Evolutionary conservation across 2,113 vertebrate genomes (phyloP).

Genomic region (Phasianus colchicus): DNA sequence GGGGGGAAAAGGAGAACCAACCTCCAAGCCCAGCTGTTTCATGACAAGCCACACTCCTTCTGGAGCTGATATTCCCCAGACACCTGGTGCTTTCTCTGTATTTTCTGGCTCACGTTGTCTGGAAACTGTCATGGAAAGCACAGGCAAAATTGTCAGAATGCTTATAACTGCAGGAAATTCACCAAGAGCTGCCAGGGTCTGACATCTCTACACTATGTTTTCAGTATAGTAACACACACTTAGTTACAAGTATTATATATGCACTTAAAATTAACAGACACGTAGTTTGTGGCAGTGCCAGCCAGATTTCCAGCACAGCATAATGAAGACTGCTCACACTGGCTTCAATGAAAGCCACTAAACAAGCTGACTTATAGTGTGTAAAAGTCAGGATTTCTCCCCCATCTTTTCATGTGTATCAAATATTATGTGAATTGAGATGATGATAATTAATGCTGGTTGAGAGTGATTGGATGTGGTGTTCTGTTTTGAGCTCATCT

Average conservation of each 20-base stretch:
- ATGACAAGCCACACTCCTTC: background rate
- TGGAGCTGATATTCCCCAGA: background rate
- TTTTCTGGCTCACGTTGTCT: background rate
- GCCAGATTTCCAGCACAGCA: background rate
- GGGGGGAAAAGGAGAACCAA: background rate
- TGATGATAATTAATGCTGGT: background rate
- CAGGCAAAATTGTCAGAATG: background rate
- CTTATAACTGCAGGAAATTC: background rate
- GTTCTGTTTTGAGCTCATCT: background rate
- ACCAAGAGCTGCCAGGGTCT: fast-evolving
- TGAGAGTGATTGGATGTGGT: background rate
- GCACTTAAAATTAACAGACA: background rate
- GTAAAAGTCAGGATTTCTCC: slow-evolving; percentile 4
- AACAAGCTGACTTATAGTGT: background rate
- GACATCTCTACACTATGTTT: background rate
- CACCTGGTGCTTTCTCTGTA: background rate
- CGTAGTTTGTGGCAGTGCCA: background rate
- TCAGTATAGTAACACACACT: background rate
- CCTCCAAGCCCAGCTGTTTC: background rate
- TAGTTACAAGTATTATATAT: background rate
- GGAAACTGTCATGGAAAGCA: slow-evolving; percentile 3
- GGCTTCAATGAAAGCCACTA: background rate
- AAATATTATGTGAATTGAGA: background rate
- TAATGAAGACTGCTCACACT: background rate
- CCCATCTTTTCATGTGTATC: background rate